Evolutionary conservation across 2,888 invertebrate species (phyloP), one percentile per base, ranked within the genome.

Genomic region (Lepeophtheirus nordmannii): DNA sequence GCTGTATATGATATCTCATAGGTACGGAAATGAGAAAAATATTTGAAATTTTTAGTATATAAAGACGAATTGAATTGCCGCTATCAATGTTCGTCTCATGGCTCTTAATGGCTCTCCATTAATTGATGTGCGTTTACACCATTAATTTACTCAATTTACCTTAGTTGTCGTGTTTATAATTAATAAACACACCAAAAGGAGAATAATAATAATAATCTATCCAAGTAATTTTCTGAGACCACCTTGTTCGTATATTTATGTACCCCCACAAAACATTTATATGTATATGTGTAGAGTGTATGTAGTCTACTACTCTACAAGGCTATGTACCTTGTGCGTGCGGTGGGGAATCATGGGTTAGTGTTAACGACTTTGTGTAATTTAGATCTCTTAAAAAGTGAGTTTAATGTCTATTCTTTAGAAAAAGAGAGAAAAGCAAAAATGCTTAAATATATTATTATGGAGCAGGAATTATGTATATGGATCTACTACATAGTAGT

Each of bases 111-210:
- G 30, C 30, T 30, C 23, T 14, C 10, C 41, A 46, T 46, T 46
- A 46, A 46, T 46, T 46, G 53, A 46, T 46, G 53, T 46, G 14
- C 53, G 17, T 17, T 46, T 46, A 46, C n/a, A 46, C 53, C 53
- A 46, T 46, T 46, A 46, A 46, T 46, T 46, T 46, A 46, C 53
- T 46, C 53, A 46, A 46, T 46, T 46, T 46, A 46, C 53, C 53
- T 46, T 14, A 14, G n/a, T 46, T 46, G 53, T 17, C 53, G 53
- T 46, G 53, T 46, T 46, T 46, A 46, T 46, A 46, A 46, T 46
- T 46, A 46, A 46, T 46, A 46, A 46, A 46, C 53, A 46, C 53
- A 46, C 30, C 30, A 30, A 30, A 30, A 30, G 7, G 7, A 30
- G 7, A 30, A 30, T 30, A 30, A 30, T 30, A 30, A 30, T 30